Evolutionary conservation across 2,888 invertebrate genomes (phyloP).

Genomic region (Drosophila mettleri): DNA sequence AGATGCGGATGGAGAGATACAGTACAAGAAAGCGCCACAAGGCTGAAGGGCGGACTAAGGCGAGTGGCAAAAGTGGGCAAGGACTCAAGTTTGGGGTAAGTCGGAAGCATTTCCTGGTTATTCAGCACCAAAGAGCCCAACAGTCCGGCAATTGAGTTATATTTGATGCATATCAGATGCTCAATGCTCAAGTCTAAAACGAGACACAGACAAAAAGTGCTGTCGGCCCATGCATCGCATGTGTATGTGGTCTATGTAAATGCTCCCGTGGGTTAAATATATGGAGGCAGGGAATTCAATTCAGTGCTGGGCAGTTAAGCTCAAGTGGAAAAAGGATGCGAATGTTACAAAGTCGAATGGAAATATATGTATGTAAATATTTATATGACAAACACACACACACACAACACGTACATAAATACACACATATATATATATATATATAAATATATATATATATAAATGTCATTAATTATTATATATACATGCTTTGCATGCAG

Average conservation of each 20-base stretch:
- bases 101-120: conserved; percentile 76
- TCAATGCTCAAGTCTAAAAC: conserved; percentile 54
- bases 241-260: conserved; percentile 60
- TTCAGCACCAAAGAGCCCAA: conserved; percentile 65
- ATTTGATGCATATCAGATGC: conserved; percentile 80
- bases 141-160: conserved; percentile 76
- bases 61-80: conserved; percentile 44
- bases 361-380: conserved; percentile 33
- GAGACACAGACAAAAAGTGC: conserved; percentile 54
- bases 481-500: conserved; percentile 52
- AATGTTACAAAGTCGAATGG: conserved; percentile 40
- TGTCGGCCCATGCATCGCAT: conserved; percentile 16
- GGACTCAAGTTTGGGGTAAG: conserved; percentile 61
- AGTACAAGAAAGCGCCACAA: background rate
- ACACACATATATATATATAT: background rate
- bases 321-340: conserved; percentile 59
- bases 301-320: conserved; percentile 61
- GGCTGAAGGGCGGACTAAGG: conserved; percentile 9
- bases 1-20: conserved; percentile 45
- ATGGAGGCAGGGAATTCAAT: conserved; percentile 59
- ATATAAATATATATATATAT: conserved; percentile 19
- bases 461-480: conserved; percentile 70
- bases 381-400: conserved; percentile 9
- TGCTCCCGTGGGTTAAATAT: conserved; percentile 64
- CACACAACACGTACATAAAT: background rate